Evolutionary conservation across 2,888 invertebrate species (phyloP).

Genomic region (Listrodromus nycthemerus): DNA sequence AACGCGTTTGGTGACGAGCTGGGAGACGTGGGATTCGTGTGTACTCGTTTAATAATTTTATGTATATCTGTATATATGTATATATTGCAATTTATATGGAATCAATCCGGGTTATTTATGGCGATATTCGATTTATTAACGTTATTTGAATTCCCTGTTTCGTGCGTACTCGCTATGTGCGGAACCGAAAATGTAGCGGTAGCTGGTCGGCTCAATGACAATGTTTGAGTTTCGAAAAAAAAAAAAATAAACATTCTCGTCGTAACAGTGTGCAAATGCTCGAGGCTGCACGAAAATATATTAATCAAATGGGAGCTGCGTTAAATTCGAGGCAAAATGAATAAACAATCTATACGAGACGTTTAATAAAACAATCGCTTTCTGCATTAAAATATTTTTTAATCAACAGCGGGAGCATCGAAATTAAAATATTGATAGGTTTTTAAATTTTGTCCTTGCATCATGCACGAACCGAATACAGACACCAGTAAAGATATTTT

Average conservation of each 20-base stretch:
- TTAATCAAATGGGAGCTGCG: too few relatives aligned
- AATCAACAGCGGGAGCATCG: too few relatives aligned
- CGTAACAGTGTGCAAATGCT: background rate
- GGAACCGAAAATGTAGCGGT: background rate
- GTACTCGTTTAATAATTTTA: background rate
- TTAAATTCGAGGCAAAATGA: too few relatives aligned
- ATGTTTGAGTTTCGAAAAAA: background rate
- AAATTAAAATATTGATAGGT: background rate
- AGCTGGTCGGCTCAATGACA: background rate
- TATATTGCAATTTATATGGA: background rate
- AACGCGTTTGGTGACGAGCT: slow-evolving; percentile 47
- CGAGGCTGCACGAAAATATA: too few relatives aligned
- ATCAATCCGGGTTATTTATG: background rate
- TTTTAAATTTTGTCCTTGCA: background rate
- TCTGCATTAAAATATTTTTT: too few relatives aligned
- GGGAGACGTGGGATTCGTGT: slow-evolving; percentile 23
- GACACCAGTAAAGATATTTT: background rate
- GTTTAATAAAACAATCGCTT: too few relatives aligned
- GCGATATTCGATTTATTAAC: background rate
- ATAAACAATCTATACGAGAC: too few relatives aligned
- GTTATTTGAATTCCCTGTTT: background rate
- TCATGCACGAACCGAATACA: slow-evolving; percentile 8
- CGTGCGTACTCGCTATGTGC: slow-evolving; percentile 4
- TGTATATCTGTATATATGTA: slow-evolving; percentile 1
- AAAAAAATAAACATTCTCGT: background rate